A percentile compares a stretch with the other conserved stretches of the same genome.
phyloP scores from a whole-genome alignment of 1,140 invertebrate genomes.

The Agrypnia vestita region DNA sequence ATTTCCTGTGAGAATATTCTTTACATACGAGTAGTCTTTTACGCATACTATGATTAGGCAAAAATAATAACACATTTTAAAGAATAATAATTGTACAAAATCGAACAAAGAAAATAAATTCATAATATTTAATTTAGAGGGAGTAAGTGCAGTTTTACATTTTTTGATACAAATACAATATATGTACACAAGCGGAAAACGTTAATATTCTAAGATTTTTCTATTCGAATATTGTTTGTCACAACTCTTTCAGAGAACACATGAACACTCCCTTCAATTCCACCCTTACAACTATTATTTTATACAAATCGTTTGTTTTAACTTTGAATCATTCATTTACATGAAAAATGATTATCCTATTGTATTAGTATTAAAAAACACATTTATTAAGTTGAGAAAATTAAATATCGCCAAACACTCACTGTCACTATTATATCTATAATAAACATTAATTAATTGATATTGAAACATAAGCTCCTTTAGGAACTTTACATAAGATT shows the following conservation, averaged over 20 bases:
- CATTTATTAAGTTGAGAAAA: not conserved
- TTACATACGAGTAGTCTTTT: constrained; percentile 42
- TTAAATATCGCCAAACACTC: not conserved
- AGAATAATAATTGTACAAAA: too few relatives aligned
- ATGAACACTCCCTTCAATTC: constrained; percentile 23
- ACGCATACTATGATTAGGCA: constrained; percentile 43
- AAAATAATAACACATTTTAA: not conserved
- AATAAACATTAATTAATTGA: constrained; percentile 45
- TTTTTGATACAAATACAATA: too few relatives aligned
- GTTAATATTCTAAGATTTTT: constrained; percentile 14
- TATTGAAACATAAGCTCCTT: constrained; percentile 47
- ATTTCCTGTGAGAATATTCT: constrained; percentile 25
- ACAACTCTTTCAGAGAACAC: constrained; percentile 45
- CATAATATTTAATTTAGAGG: too few relatives aligned
- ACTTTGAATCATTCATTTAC: constrained; percentile 16
- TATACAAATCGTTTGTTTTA: constrained; percentile 20
- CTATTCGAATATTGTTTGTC: constrained; percentile 42
- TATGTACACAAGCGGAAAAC: not conserved
- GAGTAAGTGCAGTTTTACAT: too few relatives aligned
- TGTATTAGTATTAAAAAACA: not conserved
- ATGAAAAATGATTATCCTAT: not conserved
- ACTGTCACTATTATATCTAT: constrained; percentile 11
- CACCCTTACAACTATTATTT: not conserved
- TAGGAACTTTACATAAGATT: constrained; percentile 47
- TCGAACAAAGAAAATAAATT: too few relatives aligned